Conservation (phyloP, 2,113 vertebrate genomes). For the Albula glossodonta region DNA sequence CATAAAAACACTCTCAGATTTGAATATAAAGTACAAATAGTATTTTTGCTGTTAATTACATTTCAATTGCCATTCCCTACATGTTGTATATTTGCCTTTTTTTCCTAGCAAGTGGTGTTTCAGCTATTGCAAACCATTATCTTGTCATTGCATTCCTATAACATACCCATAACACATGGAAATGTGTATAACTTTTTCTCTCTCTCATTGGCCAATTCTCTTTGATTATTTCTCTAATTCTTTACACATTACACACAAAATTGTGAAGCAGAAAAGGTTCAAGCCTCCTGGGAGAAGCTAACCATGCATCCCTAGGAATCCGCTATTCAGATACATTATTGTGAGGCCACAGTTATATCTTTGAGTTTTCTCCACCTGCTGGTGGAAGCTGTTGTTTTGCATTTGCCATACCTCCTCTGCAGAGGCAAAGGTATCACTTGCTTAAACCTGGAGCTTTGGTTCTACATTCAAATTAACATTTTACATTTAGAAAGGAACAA, state of each 20-base stretch:
- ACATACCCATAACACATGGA: neutral
- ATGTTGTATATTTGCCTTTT: neutral
- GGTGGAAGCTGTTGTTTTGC: neutral
- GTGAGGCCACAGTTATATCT: neutral
- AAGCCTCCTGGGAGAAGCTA: neutral
- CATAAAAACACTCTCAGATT: neutral
- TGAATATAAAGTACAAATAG: neutral
- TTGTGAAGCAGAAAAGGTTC: neutral
- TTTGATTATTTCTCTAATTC: neutral
- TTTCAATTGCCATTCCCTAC: neutral
- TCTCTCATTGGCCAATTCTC: neutral
- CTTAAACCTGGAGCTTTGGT: neutral
- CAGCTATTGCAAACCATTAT: neutral
- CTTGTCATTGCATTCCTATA: neutral
- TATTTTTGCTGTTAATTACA: neutral
- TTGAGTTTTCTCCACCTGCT: conserved; percentile 22
- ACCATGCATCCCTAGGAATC: too few species aligned
- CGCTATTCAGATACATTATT: neutral
- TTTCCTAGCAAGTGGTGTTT: neutral
- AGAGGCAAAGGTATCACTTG: neutral
- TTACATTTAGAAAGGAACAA: neutral
- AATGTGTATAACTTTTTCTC: neutral
- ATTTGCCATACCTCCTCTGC: neutral
- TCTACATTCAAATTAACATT: neutral
- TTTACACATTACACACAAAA: neutral